Conservation (phyloP, 2,797 vertebrate species). For the Antrozous pallidus region DNA sequence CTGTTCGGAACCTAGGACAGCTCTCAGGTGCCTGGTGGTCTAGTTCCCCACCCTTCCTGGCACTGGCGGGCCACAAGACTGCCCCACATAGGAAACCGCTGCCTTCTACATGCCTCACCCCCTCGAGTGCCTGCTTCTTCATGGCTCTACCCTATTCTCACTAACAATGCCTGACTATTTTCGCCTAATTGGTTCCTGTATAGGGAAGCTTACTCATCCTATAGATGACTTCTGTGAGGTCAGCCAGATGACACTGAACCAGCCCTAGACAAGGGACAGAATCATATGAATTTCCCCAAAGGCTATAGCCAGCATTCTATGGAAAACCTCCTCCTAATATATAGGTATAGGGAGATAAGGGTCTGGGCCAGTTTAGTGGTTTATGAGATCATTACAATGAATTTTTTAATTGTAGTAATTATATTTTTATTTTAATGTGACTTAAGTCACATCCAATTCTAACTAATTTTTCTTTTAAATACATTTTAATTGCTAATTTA, state of each 20-base stretch:
- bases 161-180: background rate
- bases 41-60: background rate
- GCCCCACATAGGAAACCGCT: rapidly evolving
- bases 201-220: background rate
- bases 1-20: slow-evolving; percentile 36
- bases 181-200: background rate
- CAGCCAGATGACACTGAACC: background rate
- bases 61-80: background rate
- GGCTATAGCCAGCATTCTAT: too few species aligned
- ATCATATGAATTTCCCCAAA: background rate
- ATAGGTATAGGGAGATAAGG: rapidly evolving
- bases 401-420: background rate
- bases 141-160: background rate
- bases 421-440: background rate
- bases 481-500: background rate
- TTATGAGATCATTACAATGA: background rate
- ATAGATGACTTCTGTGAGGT: too few species aligned
- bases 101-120: rapidly evolving
- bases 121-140: background rate
- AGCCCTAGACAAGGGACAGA: background rate
- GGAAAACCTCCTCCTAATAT: background rate
- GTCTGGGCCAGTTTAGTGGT: too few species aligned
- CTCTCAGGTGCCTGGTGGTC: background rate
- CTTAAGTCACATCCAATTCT: background rate
- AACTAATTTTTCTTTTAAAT: background rate